Base-by-base conservation (phyloP, 2,888 invertebrate genomes). In the Metacarcinus magister region DNA sequence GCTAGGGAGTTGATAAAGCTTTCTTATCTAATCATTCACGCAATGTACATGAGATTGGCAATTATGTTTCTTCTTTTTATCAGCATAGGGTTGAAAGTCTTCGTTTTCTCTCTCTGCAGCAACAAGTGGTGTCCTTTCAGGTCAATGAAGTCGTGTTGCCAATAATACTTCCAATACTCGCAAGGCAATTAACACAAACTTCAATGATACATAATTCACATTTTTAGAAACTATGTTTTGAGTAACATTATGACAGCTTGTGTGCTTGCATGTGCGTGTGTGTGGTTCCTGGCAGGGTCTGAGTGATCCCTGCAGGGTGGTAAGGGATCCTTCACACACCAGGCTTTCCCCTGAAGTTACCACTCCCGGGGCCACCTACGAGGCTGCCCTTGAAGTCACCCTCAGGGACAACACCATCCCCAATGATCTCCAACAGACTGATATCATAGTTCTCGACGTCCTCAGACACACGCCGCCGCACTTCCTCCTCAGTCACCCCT, bases 401-500 rank as follows among this genome's bases (percentile, higher is more conserved):
- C 90, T 95, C 89, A 19, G 94, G 87, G 7, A 39, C 54, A 1
- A 97, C 92, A 16, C 97, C 97, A 8, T 97, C 97, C 46, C 97
- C 93, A 39, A 97, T 82, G 91, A 97, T 97, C 95, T 97, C 97
- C 32, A 97, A 75, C 89, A 96, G 92, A 1, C 95, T 46, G 89
- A 97, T 95, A 82, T 97, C 97, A 90, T 97, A 97, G 89, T 96
- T 96, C 93, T 92, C 32, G 28, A 97, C 96, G 3, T 96, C 97
- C 23, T 94, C 46, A 16, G 95, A 94, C 13, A 97, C 94, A 7
- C 96, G 82, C 60, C 96, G 82, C n/a, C 94, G 54, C 60, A 96
- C 96, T 54, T 96, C 94, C 28, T 60, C 94, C n/a, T 89, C 91
- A 43, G 93, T 87, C 60, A 90, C 82, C 0, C 95, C 96, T 2